A percentile compares a stretch with the other conserved stretches of the same genome.
Conservation (phyloP, 2,888 invertebrate genomes). For the Hecatera dysodea region DNA sequence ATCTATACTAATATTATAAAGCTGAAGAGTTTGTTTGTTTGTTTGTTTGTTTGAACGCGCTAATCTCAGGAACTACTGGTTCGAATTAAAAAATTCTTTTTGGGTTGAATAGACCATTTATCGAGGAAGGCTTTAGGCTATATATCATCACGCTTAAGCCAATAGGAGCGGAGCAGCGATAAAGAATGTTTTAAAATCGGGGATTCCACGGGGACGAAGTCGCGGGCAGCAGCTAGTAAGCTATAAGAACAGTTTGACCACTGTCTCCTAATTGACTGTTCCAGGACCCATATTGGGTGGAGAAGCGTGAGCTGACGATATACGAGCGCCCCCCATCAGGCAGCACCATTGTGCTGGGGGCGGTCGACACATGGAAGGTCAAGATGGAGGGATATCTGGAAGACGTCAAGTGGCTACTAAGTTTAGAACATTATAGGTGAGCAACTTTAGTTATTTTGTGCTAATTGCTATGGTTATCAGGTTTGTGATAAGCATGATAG, state of each 20-base stretch:
- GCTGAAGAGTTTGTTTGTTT: too few species aligned
- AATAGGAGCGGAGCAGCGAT: too few species aligned
- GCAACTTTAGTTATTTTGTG: background rate
- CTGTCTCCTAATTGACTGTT: constrained; percentile 41
- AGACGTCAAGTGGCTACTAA: constrained; percentile 93
- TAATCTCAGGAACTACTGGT: too few species aligned
- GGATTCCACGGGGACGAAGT: too few species aligned
- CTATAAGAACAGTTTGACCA: background rate
- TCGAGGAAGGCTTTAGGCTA: too few species aligned
- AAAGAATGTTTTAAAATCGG: too few species aligned
- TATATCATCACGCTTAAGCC: too few species aligned
- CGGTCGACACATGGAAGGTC: constrained; percentile 93
- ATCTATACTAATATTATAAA: too few species aligned
- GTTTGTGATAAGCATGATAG: background rate
- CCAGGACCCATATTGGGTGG: constrained; percentile 91
- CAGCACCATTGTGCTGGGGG: constrained; percentile 87
- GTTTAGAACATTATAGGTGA: constrained; percentile 93
- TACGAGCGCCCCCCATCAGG: constrained; percentile 91
- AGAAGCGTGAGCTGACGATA: constrained; percentile 88
- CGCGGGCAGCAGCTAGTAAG: too few species aligned
- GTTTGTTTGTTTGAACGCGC: too few species aligned
- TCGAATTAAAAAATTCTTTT: too few species aligned
- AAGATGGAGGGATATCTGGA: constrained; percentile 91
- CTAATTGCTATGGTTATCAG: constrained; percentile 6
- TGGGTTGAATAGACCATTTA: too few species aligned